Conservation (phyloP, 2,888 invertebrate genomes). For the Aproaerema taeniolella region DNA sequence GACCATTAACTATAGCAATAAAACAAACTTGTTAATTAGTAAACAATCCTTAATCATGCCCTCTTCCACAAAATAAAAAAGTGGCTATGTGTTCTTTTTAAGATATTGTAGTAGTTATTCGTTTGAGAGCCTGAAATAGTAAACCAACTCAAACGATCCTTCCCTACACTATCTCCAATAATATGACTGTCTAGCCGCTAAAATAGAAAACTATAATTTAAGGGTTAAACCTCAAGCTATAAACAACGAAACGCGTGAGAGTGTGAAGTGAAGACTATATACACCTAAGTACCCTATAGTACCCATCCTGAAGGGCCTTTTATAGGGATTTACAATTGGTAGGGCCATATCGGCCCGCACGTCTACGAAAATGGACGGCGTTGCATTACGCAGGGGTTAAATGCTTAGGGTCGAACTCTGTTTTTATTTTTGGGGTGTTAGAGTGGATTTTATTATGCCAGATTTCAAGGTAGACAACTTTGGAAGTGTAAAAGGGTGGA, state of each 20-base stretch:
- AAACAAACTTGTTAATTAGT: too few species aligned
- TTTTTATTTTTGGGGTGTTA: constrained; percentile 31
- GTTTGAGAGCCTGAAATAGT: too few species aligned
- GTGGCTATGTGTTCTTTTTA: too few species aligned
- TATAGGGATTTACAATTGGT: constrained; percentile 57
- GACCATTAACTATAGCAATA: too few species aligned
- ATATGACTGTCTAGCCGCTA: too few species aligned
- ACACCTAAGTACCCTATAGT: constrained; percentile 32
- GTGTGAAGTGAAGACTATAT: constrained; percentile 16
- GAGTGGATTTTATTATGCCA: constrained; percentile 18
- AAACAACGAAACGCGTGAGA: constrained; percentile 21
- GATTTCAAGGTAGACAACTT: constrained; percentile 9
- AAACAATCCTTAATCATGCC: too few species aligned
- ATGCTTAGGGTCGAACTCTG: constrained; percentile 40
- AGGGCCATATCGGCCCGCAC: constrained; percentile 44
- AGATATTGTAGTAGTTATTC: too few species aligned
- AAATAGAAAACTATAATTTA: constrained; percentile 12
- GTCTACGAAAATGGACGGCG: constrained; percentile 55
- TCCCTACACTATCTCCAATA: too few species aligned
- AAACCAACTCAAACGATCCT: too few species aligned
- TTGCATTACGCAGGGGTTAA: constrained; percentile 56
- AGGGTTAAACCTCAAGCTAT: constrained; percentile 11
- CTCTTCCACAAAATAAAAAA: too few species aligned
- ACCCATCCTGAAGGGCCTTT: constrained; percentile 39
- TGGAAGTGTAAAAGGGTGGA: constrained; percentile 14